Evolutionary conservation across 2,888 invertebrate genomes (phyloP).

Genomic region (Drosophila kuntzei): DNA sequence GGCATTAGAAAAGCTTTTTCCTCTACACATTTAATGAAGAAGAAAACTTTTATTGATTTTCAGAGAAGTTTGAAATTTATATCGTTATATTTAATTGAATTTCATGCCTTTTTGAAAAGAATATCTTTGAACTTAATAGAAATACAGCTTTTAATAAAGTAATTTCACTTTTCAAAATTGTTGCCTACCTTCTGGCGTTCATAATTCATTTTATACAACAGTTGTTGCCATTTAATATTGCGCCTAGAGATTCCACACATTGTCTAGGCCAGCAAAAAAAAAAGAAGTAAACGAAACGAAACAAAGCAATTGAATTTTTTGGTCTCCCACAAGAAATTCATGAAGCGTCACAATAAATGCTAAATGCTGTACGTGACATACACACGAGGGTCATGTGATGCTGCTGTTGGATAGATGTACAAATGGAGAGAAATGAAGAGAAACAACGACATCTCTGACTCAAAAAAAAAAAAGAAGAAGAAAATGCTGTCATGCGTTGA

Average conservation of each 20-base stretch:
- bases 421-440: conserved; percentile 16
- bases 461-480: background rate
- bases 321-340: conserved; percentile 45
- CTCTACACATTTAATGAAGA: background rate
- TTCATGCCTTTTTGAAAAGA: too few species aligned
- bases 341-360: conserved; percentile 71
- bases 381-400: conserved; percentile 48
- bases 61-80: background rate
- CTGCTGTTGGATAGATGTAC: conserved; percentile 13
- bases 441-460: conserved; percentile 46
- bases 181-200: conserved; percentile 50
- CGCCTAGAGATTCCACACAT: conserved; percentile 14
- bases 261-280: conserved; percentile 13
- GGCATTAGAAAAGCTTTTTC: background rate
- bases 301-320: conserved; percentile 68
- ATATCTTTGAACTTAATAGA: too few species aligned
- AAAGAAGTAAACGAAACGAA: conserved; percentile 15
- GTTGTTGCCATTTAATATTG: conserved; percentile 48
- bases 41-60: conserved; percentile 4
- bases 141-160: conserved; percentile 20
- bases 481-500: conserved; percentile 66
- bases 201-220: conserved; percentile 24
- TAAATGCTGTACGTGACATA: conserved; percentile 76
- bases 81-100: background rate
- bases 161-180: conserved; percentile 21